A percentile compares a stretch with the other conserved stretches of the same genome.
Evolutionary conservation across 1,140 invertebrate genomes (phyloP).

Genomic region (Aphaenogaster ashmeadi): DNA sequence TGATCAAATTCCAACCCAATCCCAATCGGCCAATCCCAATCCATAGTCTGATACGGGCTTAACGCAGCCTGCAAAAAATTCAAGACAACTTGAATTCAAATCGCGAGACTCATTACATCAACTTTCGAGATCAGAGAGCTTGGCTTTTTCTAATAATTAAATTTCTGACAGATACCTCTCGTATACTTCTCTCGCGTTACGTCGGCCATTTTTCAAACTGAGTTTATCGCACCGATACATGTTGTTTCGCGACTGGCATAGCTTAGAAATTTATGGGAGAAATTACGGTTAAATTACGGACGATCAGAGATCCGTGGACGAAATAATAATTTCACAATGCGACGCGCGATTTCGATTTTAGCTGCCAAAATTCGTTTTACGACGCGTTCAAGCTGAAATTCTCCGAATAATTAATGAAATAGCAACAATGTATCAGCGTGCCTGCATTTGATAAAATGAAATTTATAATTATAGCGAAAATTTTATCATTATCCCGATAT

Average conservation of each 20-base stretch:
- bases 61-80: background rate
- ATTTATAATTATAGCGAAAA: background rate
- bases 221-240: background rate
- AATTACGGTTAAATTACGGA: background rate
- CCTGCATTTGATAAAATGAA: background rate
- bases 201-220: background rate
- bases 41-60: no score
- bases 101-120: background rate
- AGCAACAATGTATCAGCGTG: background rate
- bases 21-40: no score
- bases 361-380: background rate
- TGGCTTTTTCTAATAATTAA: background rate
- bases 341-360: no score
- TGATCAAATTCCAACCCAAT: no score
- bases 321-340: background rate
- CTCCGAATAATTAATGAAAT: conserved; percentile 12
- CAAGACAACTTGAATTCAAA: background rate
- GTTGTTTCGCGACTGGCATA: background rate
- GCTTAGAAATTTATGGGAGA: background rate
- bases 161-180: background rate
- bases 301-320: background rate
- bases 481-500: background rate
- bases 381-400: background rate
- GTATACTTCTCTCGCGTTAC: background rate
- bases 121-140: background rate